Conservation (phyloP, 1,140 invertebrate species). For the Phymorhynchus buccinoides region DNA sequence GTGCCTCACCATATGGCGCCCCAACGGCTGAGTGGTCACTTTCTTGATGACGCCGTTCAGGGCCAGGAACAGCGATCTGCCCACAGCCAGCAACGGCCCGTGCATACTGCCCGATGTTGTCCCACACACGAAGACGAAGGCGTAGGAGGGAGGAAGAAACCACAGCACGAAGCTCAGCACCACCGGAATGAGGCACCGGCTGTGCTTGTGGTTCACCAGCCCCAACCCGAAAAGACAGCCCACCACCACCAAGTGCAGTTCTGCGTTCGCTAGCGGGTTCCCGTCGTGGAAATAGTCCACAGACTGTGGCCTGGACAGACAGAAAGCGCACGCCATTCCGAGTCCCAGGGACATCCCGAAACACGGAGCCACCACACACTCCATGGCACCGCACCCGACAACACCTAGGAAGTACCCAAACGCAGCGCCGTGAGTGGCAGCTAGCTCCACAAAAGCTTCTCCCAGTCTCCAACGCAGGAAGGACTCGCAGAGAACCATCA, state of each 20-base stretch:
- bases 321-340: conserved; percentile 49
- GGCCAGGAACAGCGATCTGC: conserved; percentile 36
- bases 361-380: conserved; percentile 35
- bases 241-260: conserved; percentile 43
- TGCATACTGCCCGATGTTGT: conserved; percentile 47
- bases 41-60: conserved; percentile 43
- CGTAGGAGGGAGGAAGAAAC: conserved; percentile 27
- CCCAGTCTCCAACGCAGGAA: conserved; percentile 43
- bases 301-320: conserved; percentile 42
- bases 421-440: neutral
- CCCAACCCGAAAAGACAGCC: conserved; percentile 33
- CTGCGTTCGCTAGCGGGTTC: conserved; percentile 26
- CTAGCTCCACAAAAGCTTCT: conserved; percentile 26
- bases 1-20: conserved; percentile 25
- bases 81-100: conserved; percentile 42
- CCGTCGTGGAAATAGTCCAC: neutral
- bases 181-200: conserved; percentile 11
- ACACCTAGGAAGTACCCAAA: conserved; percentile 31
- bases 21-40: neutral
- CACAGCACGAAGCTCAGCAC: conserved; percentile 8
- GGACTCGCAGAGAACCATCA: conserved; percentile 45
- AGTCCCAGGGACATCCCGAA: conserved; percentile 52
- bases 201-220: neutral
- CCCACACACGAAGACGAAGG: conserved; percentile 44
- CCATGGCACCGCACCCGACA: conserved; percentile 36